Base-by-base conservation (phyloP, 2,113 vertebrate genomes). In the Bubo blakistoni region DNA sequence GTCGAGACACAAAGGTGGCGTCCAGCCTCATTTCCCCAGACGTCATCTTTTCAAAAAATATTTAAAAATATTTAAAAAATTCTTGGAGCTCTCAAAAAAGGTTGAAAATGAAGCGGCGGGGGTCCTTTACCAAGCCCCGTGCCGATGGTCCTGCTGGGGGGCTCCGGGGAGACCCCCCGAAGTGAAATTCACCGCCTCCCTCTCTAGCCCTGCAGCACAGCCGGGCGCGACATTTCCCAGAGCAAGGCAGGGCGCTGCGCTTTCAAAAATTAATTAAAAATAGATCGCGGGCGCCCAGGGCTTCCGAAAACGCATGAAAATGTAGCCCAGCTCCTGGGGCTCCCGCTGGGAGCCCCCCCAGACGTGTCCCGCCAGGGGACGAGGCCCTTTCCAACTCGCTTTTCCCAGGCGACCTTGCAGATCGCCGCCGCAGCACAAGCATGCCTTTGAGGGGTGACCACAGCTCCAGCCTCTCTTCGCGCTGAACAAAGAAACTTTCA, bases 41-140 rank as follows among this genome's bases (percentile, higher is more conserved):
- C 99, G 98, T 99, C 99, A 99, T 99, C 98, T 99, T 99, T 99
- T 99, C 99, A 99, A 99, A 99, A 99, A 99, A 99, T 98, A 99
- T 98, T 99, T 98, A 98, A 98, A 99, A 99, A 99, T 99, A 99
- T 98, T 94, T 61, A 97, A 99, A 99, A 99, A 99, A 96, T 99
- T 89, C 11, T 81, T 91, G 38, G 92, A 66, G 73, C 76, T 16
- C 20, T 40, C n/a, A 49, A 93, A 96, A 96, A 77, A 15, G 55
- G 72, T 54, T 90, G 98, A 98, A 98, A 98, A 98, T 95, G 98
- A 96, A 94, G 97, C 92, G 63, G 61, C 26, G 69, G 71, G 94
- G 91, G 85, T 46, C 95, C 98, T 97, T 97, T 93, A 98, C 93
- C 83, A 54, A 93, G 3, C 14, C 91, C 88, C 52, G 80, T 66